A percentile compares a stretch with the other conserved stretches of the same genome.
Conservation (phyloP, 1,140 invertebrate species). For the Anastatus disparis region DNA sequence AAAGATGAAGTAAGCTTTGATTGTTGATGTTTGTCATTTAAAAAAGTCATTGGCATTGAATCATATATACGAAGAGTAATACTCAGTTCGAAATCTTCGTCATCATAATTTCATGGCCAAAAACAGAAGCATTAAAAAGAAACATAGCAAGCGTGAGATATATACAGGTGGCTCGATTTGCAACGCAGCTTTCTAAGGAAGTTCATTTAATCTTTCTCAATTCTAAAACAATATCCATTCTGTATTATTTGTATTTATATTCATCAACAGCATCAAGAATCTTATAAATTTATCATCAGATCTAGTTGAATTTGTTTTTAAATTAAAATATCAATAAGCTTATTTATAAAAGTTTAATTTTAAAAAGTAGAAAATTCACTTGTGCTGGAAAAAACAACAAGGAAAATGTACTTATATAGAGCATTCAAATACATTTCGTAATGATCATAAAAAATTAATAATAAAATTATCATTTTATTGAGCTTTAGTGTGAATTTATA, state of each 20-base stretch:
- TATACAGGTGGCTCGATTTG: constrained; percentile 23
- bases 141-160: background rate
- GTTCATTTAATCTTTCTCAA: background rate
- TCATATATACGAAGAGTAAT: constrained; percentile 18
- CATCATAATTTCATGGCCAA: constrained; percentile 38
- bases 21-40: background rate
- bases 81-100: background rate
- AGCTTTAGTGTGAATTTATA: too few species aligned
- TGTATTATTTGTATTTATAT: background rate
- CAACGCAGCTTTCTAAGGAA: constrained; percentile 23
- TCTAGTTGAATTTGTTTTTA: too few species aligned
- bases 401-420: too few species aligned
- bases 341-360: too few species aligned
- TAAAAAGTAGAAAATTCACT: too few species aligned
- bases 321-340: too few species aligned
- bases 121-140: constrained; percentile 4
- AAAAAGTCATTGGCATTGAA: constrained; percentile 21
- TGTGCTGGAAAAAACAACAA: too few species aligned
- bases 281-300: too few species aligned
- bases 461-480: too few species aligned
- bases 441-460: too few species aligned
- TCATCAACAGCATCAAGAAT: background rate
- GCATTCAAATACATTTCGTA: too few species aligned
- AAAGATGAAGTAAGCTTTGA: background rate
- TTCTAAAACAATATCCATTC: background rate